Evolutionary conservation across 2,797 vertebrate genomes (phyloP), one percentile per base, ranked within the genome.

Genomic region (Chaunax sp.): DNA sequence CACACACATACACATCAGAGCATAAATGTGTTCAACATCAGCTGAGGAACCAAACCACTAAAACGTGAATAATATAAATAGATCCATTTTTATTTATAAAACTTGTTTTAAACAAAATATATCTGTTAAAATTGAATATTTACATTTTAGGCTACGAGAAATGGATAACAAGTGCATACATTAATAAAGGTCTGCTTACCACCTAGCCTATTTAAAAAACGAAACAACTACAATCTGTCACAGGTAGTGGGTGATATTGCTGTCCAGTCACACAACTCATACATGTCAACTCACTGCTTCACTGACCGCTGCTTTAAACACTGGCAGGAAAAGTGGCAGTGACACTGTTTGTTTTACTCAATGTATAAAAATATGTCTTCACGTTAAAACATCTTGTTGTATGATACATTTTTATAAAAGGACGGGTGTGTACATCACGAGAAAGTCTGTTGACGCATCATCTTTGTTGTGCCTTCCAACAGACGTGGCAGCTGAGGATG

Each of bases 311-410:
- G 63, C n/a, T 22, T 69, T n/a, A n/a, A n/a, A n/a, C 67, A 71
- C 64, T 72, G 55, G 70, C 3, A 30, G 28, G 28, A 30, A n/a
- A n/a, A 82, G 71, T 85, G 89, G 35, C 35, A 14, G 10, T 41
- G 76, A 82, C 70, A 65, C 83, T 63, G 82, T 80, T 72, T 78
- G 83, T 87, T 91, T 83, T 80, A 83, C 82, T 88, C 89, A 85
- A 69, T 90, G 85, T 95, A 96, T 87, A 96, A 97, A 97, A 97
- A 95, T 95, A 95, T 82, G 90, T 95, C 93, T 96, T 95, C 92
- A 87, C 92, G 87, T 91, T 85, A 87, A 76, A 88, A 92, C 82
- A 85, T 68, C 58, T 70, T 54, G 75, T 47, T 54, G 76, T 82
- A 88, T 87, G 54, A 73, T 89, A 90, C 88, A 88, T 70, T 82